Base-by-base conservation (phyloP, 1,140 invertebrate species). In the Sinonovacula constricta region DNA sequence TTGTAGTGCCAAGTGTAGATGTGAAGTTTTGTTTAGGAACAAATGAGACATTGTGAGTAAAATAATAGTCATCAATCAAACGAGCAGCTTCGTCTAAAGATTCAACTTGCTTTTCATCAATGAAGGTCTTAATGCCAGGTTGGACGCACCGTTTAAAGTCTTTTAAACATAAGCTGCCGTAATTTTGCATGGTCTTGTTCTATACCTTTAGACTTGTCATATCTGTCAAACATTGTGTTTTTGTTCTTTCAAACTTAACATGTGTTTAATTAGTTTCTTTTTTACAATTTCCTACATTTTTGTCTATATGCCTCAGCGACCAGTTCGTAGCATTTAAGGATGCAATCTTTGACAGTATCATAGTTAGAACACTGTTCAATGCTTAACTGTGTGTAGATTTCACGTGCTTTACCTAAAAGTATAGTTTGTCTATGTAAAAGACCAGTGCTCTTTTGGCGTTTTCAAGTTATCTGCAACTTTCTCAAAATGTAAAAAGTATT, bases 161-260 rank as follows among this genome's bases (percentile, higher is more conserved):
- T n/a, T n/a, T n/a, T n/a, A n/a, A n/a, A n/a, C 60, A 83, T 69
- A 2, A 83, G 18, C 31, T 81, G 69, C 34, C 34, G 71, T 15
- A 83, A 60, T 7, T 78, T 79, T 2, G 79, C 67, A 85, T 70
- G 68, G 68, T 74, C 31, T 1, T 60, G 62, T 22, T 34, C 68
- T 3, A 83, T 30, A 39, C 78, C 59, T 57, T 59, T 79, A 14
- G 75, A 79, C 7, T 18, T 30, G 65, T 68, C 7, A 7, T 18
- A 45, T 45, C 39, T 45, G 18, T 45, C 18, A 45, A 45, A 45
- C 18, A 45, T n/a, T n/a, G n/a, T n/a, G n/a, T n/a, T n/a, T 10
- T 14, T 51, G 24, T 54, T 76, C 69, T 65, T 83, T 85, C 75
- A 82, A 76, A 84, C 54, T 85, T 67, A 7, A 80, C 71, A 80